Evolutionary conservation across 2,888 invertebrate species (phyloP), one percentile per base, ranked within the genome.

Genomic region (Liopterus haemorrhoidalis): DNA sequence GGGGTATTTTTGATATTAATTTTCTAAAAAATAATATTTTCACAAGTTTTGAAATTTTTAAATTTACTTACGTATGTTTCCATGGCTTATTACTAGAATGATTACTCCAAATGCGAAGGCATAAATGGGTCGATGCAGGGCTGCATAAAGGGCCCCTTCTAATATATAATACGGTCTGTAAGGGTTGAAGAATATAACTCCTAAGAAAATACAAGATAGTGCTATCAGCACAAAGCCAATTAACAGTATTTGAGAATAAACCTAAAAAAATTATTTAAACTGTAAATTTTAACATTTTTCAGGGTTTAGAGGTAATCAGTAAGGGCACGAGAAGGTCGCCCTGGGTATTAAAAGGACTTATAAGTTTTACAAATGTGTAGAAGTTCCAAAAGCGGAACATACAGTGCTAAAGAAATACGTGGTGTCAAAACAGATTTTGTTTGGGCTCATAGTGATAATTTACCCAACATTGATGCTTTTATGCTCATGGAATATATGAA

Each of bases 71-170:
- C 42, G 36, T 20, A 42, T 20, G 8, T 27, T 35, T 37, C 79
- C 79, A 49, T 74, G 69, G 2, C 72, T 70, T 41, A 75, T 72
- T 25, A 72, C 71, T 15, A 73, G 63, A 0, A 78, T 62, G 1
- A 78, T 50, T 2, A 73, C 52, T 0, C 70, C 64, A 1, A 73
- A 64, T 0, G 75, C 73, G 2, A 66, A 50, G 0, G 74, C 71
- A 76, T 77, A 79, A 1, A 70, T 62, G 0, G 74, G 72, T 24
- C 78, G 63, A 55, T 76, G 75, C 1, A 78, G 57, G 0, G 74
- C 70, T 0, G 77, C 76, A 55, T 78, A 79, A 4, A 74, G 44
- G 0, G 74, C 74, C 21, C 73, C 71, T 49, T 74, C 75, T 9
- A 74, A 38, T 1, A 68, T 68, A 44, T 70, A 65, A 61, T 76